Percentiles rank a stretch among this genome's conserved stretches.
These are phyloP conservation scores for Numenius arquata DNA, from an alignment of 2,113 vertebrate genomes.

Conservation along the genomic window DNA sequence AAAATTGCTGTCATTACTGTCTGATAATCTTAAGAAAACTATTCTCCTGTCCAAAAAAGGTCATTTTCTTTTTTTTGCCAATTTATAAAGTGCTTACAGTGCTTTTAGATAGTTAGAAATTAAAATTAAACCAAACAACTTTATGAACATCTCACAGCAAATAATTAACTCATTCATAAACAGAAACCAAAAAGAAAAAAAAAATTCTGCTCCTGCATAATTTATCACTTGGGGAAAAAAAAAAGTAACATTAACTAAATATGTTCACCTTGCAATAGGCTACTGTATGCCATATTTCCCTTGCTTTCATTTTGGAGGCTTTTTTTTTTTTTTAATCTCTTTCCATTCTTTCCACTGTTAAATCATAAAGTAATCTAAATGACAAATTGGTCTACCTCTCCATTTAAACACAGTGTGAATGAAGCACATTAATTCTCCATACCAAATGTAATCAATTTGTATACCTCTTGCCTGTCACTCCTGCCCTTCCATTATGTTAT, in stretches of 20 bases:
- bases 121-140: background rate
- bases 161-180: background rate
- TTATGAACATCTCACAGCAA: background rate
- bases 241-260: background rate
- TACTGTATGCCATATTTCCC: background rate
- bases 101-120: background rate
- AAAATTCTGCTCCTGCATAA: background rate
- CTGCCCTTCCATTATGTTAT: constrained; percentile 18
- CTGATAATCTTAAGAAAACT: background rate
- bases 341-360: constrained; percentile 31
- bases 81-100: background rate
- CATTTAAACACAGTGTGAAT: background rate
- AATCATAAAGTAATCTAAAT: constrained; percentile 32
- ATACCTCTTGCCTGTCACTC: background rate
- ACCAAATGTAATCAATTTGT: background rate
- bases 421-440: constrained; percentile 35
- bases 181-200: background rate
- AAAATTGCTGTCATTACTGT: background rate
- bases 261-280: background rate
- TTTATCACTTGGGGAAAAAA: background rate
- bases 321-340: background rate
- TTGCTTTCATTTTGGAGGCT: background rate
- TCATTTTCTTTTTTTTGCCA: background rate
- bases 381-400: constrained; percentile 26
- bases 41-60: background rate